These are phyloP conservation scores for Archilochus colubris DNA, from an alignment of 2,113 vertebrate species.

Conservation along the genomic window DNA sequence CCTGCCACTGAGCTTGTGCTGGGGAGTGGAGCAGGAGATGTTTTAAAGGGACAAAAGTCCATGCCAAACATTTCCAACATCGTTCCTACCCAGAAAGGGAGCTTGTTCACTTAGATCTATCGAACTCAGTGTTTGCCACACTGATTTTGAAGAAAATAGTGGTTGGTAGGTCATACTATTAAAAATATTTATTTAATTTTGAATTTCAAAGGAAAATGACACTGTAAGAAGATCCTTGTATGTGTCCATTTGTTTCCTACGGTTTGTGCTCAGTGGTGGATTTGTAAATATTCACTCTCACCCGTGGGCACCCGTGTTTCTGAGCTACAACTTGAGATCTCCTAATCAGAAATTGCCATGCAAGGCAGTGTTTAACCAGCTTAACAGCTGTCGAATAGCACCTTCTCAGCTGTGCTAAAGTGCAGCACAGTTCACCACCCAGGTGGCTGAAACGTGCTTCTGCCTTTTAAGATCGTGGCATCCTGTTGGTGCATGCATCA, in stretches of 20 bases:
- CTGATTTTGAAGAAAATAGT: neutral
- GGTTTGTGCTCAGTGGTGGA: neutral
- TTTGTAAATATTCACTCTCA: neutral
- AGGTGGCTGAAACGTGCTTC: neutral
- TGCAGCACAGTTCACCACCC: neutral
- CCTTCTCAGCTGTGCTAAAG: neutral
- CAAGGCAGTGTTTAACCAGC: neutral
- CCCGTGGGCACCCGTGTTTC: neutral
- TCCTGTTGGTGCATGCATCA: neutral
- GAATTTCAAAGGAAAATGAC: neutral
- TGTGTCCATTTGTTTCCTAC: neutral
- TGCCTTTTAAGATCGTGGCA: constrained; percentile 17
- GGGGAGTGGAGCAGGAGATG: accelerated
- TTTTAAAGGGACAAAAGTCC: accelerated
- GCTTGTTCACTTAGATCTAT: neutral
- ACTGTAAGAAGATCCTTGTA: neutral
- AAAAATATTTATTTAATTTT: neutral
- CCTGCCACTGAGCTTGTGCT: neutral
- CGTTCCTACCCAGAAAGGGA: neutral
- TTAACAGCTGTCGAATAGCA: neutral
- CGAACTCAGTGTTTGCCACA: neutral
- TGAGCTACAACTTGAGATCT: neutral
- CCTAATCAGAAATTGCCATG: neutral
- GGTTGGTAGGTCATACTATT: neutral
- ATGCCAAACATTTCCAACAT: neutral